Conservation (phyloP, 2,797 vertebrate genomes). For the Sebastes nivosus region DNA sequence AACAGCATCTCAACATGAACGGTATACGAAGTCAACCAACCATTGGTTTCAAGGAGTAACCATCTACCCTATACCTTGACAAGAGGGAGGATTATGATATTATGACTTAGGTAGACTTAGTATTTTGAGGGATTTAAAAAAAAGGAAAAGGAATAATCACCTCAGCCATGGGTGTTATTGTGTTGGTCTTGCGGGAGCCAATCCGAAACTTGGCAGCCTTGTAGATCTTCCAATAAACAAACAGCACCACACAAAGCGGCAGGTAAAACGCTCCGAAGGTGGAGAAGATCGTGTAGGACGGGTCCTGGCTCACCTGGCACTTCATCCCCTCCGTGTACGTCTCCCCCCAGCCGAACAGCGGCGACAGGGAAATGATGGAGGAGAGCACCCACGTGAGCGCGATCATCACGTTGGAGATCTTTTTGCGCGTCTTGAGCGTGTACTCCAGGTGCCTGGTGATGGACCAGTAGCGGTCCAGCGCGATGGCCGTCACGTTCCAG, state of each 20-base stretch:
- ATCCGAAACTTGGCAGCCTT: slow-evolving; percentile 94
- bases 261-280: slow-evolving; percentile 97
- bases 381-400: slow-evolving; percentile 93
- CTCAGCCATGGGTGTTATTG: slow-evolving; percentile 90
- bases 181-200: slow-evolving; percentile 90
- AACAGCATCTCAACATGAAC: background rate
- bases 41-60: background rate
- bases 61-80: background rate
- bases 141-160: slow-evolving; percentile 60
- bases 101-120: background rate
- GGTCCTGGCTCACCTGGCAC: slow-evolving; percentile 95
- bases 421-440: slow-evolving; percentile 89
- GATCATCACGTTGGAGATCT: slow-evolving; percentile 95
- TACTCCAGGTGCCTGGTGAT: slow-evolving; percentile 95
- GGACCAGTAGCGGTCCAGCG: slow-evolving; percentile 98
- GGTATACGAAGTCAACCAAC: background rate
- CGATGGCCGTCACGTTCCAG: slow-evolving; percentile 98
- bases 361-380: slow-evolving; percentile 92
- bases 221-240: slow-evolving; percentile 99
- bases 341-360: slow-evolving; percentile 95
- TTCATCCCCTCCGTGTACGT: slow-evolving; percentile 87
- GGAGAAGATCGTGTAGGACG: slow-evolving; percentile 95
- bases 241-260: slow-evolving; percentile 95
- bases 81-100: background rate
- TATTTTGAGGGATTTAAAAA: background rate